phyloP scores from a whole-genome alignment of 2,888 invertebrate species.

The Melanchra persicariae region DNA sequence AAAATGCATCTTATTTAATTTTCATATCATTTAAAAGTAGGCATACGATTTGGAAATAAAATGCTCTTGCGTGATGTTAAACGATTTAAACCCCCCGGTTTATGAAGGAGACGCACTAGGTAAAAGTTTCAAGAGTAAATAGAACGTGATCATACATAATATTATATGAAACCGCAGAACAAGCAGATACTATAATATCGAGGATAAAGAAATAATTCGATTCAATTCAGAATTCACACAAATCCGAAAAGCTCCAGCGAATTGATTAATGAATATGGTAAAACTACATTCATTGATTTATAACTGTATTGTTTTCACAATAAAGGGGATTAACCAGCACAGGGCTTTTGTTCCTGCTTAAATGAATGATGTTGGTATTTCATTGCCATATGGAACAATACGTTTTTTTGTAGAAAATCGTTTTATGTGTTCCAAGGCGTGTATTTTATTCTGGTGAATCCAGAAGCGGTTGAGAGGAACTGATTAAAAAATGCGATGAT shows the following conservation, averaged over 20 bases:
- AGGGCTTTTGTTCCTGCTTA: conserved; percentile 41
- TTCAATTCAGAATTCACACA: conserved; percentile 29
- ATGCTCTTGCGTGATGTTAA: neutral
- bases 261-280: conserved; percentile 58
- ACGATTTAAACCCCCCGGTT: conserved; percentile 5
- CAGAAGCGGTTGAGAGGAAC: neutral
- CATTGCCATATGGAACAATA: conserved; percentile 7
- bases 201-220: conserved; percentile 44
- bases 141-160: conserved; percentile 38
- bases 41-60: conserved; percentile 7
- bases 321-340: conserved; percentile 44
- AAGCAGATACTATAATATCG: conserved; percentile 15
- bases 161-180: conserved; percentile 23
- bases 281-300: conserved; percentile 61
- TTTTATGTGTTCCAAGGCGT: neutral
- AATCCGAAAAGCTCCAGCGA: conserved; percentile 51
- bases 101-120: conserved; percentile 2
- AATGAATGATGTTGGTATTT: conserved; percentile 30
- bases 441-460: neutral
- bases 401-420: conserved; percentile 15
- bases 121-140: conserved; percentile 26
- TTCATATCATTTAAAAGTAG: neutral
- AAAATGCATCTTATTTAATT: too few relatives aligned
- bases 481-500: neutral
- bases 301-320: conserved; percentile 54